These are phyloP conservation scores for Porites cylindrica DNA, from an alignment of 92 coral and sea anemone genomes.

Conservation along the genomic window DNA sequence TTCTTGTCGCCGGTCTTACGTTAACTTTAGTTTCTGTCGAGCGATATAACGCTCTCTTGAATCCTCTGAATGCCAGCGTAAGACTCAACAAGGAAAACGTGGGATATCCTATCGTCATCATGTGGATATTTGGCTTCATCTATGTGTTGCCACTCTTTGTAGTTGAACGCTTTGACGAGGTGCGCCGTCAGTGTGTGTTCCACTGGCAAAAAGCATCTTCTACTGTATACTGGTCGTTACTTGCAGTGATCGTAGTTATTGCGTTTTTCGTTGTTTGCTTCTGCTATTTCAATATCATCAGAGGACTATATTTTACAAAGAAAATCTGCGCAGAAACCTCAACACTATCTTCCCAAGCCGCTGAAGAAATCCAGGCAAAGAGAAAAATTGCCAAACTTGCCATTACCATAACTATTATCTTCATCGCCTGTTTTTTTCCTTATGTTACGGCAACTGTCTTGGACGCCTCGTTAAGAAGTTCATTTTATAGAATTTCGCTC, in stretches of 20 bases:
- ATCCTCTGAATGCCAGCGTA: slow-evolving; percentile 52
- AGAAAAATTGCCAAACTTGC: slow-evolving; percentile 72
- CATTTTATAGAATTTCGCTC: slow-evolving; percentile 37
- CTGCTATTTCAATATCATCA: slow-evolving; percentile 78
- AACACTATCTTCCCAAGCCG: not conserved
- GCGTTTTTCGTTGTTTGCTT: slow-evolving; percentile 52
- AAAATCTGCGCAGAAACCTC: slow-evolving; percentile 55
- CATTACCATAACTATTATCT: slow-evolving; percentile 62
- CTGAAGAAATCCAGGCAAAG: slow-evolving; percentile 56
- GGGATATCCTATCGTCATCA: slow-evolving; percentile 51
- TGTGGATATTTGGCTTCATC: slow-evolving; percentile 64
- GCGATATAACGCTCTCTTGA: slow-evolving; percentile 73
- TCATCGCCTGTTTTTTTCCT: slow-evolving; percentile 71
- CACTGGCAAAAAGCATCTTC: slow-evolving; percentile 30
- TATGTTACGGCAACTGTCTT: slow-evolving; percentile 45
- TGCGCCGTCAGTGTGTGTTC: slow-evolving; percentile 17
- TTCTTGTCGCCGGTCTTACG: slow-evolving; percentile 72
- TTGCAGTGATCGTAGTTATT: slow-evolving; percentile 33
- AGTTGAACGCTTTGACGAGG: slow-evolving; percentile 33
- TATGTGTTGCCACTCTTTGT: slow-evolving; percentile 69
- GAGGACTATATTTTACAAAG: slow-evolving; percentile 70
- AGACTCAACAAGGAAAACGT: slow-evolving; percentile 54
- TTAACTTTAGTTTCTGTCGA: slow-evolving; percentile 73
- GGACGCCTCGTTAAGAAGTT: slow-evolving; percentile 21
- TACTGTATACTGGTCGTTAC: slow-evolving; percentile 60